Conservation (phyloP, 2,113 vertebrate species). For the Corydoras maculifer region DNA sequence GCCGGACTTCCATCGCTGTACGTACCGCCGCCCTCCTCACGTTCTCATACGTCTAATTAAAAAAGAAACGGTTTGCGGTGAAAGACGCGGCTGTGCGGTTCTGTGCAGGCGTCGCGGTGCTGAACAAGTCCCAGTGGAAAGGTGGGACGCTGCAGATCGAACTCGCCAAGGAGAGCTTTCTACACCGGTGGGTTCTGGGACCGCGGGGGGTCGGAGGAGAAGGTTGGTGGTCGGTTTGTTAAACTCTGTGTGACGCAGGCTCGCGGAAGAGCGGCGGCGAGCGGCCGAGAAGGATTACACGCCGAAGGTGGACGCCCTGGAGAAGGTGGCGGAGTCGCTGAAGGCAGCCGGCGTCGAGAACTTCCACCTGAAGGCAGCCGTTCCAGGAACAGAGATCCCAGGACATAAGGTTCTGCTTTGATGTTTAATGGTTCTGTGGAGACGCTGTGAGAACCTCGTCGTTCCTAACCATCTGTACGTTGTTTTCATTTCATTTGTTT, state of each 20-base stretch:
- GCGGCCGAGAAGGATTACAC: conserved; percentile 55
- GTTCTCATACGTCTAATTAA: not conserved
- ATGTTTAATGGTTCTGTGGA: not conserved
- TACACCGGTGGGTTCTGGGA: conserved; percentile 70
- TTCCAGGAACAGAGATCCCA: conserved; percentile 89
- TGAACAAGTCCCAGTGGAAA: conserved; percentile 95
- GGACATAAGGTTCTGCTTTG: conserved; percentile 57
- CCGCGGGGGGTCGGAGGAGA: not conserved
- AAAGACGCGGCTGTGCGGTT: no score
- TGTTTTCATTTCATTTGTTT: conserved; percentile 15
- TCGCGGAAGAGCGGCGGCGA: conserved; percentile 75
- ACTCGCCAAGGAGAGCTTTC: conserved; percentile 86
- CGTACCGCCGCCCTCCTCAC: conserved; percentile 42
- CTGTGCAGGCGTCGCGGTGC: conserved; percentile 72
- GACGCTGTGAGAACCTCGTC: no score
- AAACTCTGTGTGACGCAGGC: conserved; percentile 53
- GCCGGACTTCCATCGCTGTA: conserved; percentile 76
- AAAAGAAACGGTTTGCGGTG: not conserved
- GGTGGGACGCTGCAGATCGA: conserved; percentile 88
- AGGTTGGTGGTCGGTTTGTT: not conserved
- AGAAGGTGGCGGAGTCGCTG: conserved; percentile 60
- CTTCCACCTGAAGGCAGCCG: conserved; percentile 83
- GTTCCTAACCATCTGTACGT: not conserved
- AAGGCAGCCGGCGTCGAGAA: conserved; percentile 72
- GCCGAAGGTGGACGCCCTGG: conserved; percentile 29